phyloP scores from a whole-genome alignment of 2,113 vertebrate genomes.

The Pituophis catenifer region DNA sequence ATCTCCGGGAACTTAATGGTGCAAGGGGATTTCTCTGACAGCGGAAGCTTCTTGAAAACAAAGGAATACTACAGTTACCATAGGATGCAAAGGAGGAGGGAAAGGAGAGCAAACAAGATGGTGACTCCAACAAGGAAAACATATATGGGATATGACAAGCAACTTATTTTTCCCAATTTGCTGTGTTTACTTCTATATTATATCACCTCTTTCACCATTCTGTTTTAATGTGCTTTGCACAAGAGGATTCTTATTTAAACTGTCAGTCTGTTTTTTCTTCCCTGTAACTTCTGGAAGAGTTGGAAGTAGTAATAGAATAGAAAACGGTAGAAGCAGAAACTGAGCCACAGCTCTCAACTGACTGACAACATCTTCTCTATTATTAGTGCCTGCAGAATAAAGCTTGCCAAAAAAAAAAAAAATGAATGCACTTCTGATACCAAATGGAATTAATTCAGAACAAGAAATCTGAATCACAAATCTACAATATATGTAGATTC shows the following conservation, averaged over 20 bases:
- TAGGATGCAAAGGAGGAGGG: not conserved
- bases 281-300: slow-evolving; percentile 43
- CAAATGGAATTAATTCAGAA: slow-evolving; percentile 73
- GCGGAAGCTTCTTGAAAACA: not conserved
- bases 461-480: slow-evolving; percentile 70
- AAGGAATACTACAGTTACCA: not conserved
- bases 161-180: slow-evolving; percentile 54
- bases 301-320: slow-evolving; percentile 18
- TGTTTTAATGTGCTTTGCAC: slow-evolving; percentile 43
- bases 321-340: slow-evolving; percentile 60
- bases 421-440: slow-evolving; percentile 69
- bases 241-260: slow-evolving; percentile 54
- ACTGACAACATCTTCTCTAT: slow-evolving; percentile 73
- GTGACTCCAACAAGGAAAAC: slow-evolving; percentile 9
- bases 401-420: slow-evolving; percentile 51
- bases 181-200: slow-evolving; percentile 22
- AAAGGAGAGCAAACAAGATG: not conserved
- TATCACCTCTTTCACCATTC: slow-evolving; percentile 18
- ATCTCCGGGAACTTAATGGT: not conserved
- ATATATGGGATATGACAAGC: slow-evolving; percentile 39
- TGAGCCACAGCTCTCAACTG: slow-evolving; percentile 64
- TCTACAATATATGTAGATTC: slow-evolving; percentile 66
- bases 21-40: not conserved
- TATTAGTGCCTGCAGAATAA: slow-evolving; percentile 64
- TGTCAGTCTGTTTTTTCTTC: slow-evolving; percentile 44